Percentiles rank a stretch among this genome's conserved stretches.
These are phyloP conservation scores for Tyria jacobaeae DNA, from an alignment of 2,888 invertebrate genomes.

Conservation along the genomic window DNA sequence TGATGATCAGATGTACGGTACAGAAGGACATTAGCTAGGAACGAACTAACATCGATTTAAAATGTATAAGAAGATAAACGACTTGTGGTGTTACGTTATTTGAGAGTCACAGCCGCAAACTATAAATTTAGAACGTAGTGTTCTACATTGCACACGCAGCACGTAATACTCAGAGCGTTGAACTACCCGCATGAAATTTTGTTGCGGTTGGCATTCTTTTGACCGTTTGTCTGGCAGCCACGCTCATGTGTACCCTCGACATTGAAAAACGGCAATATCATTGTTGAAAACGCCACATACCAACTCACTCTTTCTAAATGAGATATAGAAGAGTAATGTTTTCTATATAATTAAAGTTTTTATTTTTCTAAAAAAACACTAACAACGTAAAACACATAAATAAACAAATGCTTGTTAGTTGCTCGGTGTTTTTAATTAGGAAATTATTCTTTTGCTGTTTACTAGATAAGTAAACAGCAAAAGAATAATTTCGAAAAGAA, in stretches of 20 bases:
- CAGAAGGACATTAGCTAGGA: no score
- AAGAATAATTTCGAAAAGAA: no score
- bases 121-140: not conserved
- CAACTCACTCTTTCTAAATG: not conserved
- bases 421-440: no score
- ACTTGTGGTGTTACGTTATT: not conserved
- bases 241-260: slow-evolving; percentile 5
- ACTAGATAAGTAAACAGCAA: no score
- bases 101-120: not conserved
- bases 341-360: no score
- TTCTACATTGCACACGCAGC: not conserved
- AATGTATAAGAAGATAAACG: no score
- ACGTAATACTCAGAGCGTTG: slow-evolving; percentile 14
- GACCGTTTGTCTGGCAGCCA: slow-evolving; percentile 5
- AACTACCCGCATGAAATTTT: slow-evolving; percentile 28
- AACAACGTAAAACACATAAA: no score
- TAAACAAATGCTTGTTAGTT: no score
- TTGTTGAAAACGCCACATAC: not conserved
- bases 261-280: slow-evolving; percentile 2
- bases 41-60: no score
- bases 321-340: not conserved
- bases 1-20: no score
- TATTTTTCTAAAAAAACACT: no score
- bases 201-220: slow-evolving; percentile 4
- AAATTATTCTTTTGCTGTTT: no score